Evolutionary conservation across 2,113 vertebrate genomes (phyloP).

Genomic region (Taxidea taxus): DNA sequence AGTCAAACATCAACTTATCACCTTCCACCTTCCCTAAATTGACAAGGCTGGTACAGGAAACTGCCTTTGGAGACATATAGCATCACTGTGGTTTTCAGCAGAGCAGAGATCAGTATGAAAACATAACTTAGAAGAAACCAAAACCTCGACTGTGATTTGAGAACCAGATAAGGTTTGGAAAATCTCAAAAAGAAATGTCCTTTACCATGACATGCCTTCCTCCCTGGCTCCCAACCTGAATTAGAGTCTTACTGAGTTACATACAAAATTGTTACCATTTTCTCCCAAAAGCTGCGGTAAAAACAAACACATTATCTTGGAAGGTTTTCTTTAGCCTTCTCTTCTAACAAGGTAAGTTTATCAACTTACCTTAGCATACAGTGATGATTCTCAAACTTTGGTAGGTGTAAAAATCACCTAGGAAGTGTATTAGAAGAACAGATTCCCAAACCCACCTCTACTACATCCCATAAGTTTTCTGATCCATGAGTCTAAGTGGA

Average conservation of each 20-base stretch:
- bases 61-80: neutral
- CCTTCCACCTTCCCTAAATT: neutral
- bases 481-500: neutral
- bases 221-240: neutral
- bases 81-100: neutral
- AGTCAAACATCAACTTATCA: neutral
- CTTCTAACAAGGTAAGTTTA: slow-evolving; percentile 54
- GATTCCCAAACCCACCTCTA: neutral
- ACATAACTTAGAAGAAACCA: neutral
- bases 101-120: slow-evolving; percentile 32
- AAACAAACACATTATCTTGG: slow-evolving; percentile 8
- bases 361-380: slow-evolving; percentile 36
- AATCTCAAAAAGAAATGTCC: neutral
- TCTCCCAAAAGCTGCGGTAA: slow-evolving; percentile 3
- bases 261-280: slow-evolving; percentile 41
- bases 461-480: neutral
- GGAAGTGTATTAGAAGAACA: neutral
- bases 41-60: neutral
- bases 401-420: neutral
- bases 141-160: slow-evolving; percentile 24
- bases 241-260: slow-evolving; percentile 55
- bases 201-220: slow-evolving; percentile 28
- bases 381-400: neutral
- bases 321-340: slow-evolving; percentile 48
- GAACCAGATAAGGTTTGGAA: neutral